A percentile compares a stretch with the other conserved stretches of the same genome.
These are phyloP conservation scores for Parauchenoglanis punctatus DNA, from an alignment of 2,797 vertebrate species.

Conservation along the genomic window DNA sequence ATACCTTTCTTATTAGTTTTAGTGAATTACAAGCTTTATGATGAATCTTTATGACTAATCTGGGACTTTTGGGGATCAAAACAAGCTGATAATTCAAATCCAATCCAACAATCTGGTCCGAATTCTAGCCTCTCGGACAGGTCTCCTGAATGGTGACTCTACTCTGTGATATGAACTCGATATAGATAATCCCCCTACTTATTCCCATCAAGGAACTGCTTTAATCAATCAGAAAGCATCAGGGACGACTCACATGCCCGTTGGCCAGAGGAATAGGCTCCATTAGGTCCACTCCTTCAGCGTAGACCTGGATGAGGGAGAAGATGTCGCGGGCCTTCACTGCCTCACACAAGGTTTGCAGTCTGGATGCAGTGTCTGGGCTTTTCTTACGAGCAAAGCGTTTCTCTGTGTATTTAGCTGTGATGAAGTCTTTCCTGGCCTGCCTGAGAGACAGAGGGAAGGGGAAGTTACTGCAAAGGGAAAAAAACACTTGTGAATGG, in stretches of 20 bases:
- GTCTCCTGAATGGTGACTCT: neutral
- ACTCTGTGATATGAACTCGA: neutral
- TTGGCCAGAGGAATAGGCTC: conserved; percentile 95
- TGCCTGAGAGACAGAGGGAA: conserved; percentile 79
- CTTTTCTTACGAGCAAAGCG: conserved; percentile 87
- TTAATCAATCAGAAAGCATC: neutral
- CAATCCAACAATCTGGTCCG: neutral
- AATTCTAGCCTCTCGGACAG: neutral
- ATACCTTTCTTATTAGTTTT: neutral
- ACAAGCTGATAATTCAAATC: neutral
- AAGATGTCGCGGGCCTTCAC: conserved; percentile 93
- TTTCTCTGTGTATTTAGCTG: conserved; percentile 94
- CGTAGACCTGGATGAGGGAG: conserved; percentile 91
- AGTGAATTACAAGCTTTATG: neutral
- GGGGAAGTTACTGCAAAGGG: neutral
- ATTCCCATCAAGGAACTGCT: neutral
- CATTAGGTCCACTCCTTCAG: conserved; percentile 93
- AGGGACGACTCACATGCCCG: conserved; percentile 85
- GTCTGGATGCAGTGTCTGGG: conserved; percentile 76
- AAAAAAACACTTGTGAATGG: conserved; percentile 2
- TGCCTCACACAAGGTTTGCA: conserved; percentile 90
- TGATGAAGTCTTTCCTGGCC: conserved; percentile 97
- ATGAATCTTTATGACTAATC: neutral
- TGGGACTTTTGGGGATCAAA: neutral
- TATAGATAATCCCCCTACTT: neutral